These are phyloP conservation scores for Polymixis flavicincta DNA, from an alignment of 2,888 invertebrate genomes.

Conservation along the genomic window DNA sequence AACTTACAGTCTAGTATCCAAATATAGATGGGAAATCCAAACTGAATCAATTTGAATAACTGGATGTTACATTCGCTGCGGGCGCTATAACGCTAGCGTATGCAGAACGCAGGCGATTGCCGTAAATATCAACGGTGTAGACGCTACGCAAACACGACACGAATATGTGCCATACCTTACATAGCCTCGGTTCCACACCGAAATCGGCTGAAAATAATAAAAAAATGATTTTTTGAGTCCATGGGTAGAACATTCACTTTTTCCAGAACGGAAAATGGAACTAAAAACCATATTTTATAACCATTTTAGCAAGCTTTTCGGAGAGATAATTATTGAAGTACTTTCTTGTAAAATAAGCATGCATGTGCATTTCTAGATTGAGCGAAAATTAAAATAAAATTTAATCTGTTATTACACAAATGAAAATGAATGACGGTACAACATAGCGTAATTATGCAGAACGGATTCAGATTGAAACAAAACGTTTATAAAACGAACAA, in stretches of 20 bases:
- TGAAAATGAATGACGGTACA: neutral
- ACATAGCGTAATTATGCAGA: neutral
- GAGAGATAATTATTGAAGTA: neutral
- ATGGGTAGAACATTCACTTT: neutral
- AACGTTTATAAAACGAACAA: slow-evolving; percentile 17
- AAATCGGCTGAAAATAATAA: neutral
- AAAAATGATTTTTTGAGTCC: neutral
- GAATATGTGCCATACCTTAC: slow-evolving; percentile 11
- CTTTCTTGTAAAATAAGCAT: slow-evolving; percentile 6
- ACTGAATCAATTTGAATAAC: slow-evolving; percentile 51
- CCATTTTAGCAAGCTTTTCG: neutral
- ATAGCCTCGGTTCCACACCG: slow-evolving; percentile 2
- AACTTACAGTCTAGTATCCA: slow-evolving; percentile 5
- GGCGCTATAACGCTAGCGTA: slow-evolving; percentile 30
- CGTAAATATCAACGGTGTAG: slow-evolving; percentile 44
- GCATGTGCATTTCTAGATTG: neutral
- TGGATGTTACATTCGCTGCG: slow-evolving; percentile 42
- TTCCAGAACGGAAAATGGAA: slow-evolving; percentile 1
- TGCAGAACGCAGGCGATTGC: slow-evolving; percentile 30
- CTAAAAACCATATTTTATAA: neutral
- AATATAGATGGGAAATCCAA: slow-evolving; percentile 20
- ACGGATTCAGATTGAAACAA: slow-evolving; percentile 15
- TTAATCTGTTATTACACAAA: neutral
- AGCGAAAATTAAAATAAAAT: slow-evolving; percentile 15
- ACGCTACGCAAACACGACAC: slow-evolving; percentile 33